phyloP scores from a whole-genome alignment of 2,888 invertebrate genomes.

The Apomyelois bistriatella region DNA sequence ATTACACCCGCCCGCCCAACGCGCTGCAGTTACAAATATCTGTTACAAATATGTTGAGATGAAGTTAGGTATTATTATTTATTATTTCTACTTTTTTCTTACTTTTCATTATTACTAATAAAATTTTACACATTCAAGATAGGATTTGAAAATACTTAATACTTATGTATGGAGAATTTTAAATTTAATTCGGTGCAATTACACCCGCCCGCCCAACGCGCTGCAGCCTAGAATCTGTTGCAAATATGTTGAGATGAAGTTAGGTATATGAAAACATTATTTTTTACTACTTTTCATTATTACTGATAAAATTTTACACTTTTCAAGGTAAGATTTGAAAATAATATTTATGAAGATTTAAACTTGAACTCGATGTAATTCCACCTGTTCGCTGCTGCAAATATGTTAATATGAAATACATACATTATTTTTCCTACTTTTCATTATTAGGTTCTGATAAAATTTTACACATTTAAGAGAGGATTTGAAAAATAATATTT shows the following conservation, averaged over 20 bases:
- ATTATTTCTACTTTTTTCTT: conserved; percentile 18
- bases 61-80: too few species aligned
- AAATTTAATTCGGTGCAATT: conserved; percentile 55
- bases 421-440: not conserved
- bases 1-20: conserved; percentile 29
- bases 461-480: too few species aligned
- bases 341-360: too few species aligned
- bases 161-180: conserved; percentile 33
- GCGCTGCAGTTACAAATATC: not conserved
- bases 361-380: conserved; percentile 40
- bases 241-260: not conserved
- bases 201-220: conserved; percentile 18
- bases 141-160: not conserved
- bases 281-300: too few species aligned
- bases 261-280: too few species aligned
- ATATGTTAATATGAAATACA: not conserved
- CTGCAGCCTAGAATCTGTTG: not conserved
- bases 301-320: too few species aligned
- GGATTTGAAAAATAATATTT: too few species aligned
- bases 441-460: too few species aligned
- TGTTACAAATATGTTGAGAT: not conserved
- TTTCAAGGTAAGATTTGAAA: too few species aligned
- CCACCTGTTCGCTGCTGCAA: conserved; percentile 19
- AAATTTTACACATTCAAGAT: too few species aligned
- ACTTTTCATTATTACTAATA: too few species aligned